Base-by-base conservation (phyloP, 1,140 invertebrate species). In the Leptopilina clavipes region DNA sequence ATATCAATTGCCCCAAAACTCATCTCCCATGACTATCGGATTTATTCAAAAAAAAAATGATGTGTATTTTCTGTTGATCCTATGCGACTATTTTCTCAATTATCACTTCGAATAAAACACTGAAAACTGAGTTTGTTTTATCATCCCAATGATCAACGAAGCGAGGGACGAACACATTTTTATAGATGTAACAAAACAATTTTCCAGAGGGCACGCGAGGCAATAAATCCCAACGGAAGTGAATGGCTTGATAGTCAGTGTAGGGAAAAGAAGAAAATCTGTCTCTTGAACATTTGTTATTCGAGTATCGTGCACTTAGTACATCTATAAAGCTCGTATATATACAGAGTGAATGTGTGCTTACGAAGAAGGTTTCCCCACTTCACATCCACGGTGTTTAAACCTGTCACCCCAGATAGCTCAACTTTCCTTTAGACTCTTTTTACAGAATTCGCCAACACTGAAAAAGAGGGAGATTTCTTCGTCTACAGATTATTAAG, bases 181-280 rank as follows among this genome's bases (percentile, higher is more conserved):
- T 84, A 84, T 82, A 84, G 83, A 75, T 76, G 74, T 84, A 76
- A 83, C 82, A 80, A 84, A 82, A 84, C 80, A 84, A 84, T 84
- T 84, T 84, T 84, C 81, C 54, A 77, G 77, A 82, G 81, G 79
- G 79, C 72, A 76, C 81, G 48, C 48, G 74, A 71, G 44, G 72
- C 81, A 77, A 83, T 83, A 83, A 83, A 83, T 83, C 77, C 79
- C 74, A 65, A 76, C 11, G 25, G 59, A 17, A 22, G 59, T 65
- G 59, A 65, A 10, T 25, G n/a, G 59, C 31, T 75, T 75, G 76
- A 72, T 65, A 65, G 59, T 65, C 59, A 65, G 37, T 40, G 59
- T 37, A 65, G 59, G 59, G 59, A 65, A 31, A 31, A 70, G 76
- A 76, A 79, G 81, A 79, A 75, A 83, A 83, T 82, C 73, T 74